Evolutionary conservation across 1,140 invertebrate genomes (phyloP).

Genomic region (Anastatus disparis): DNA sequence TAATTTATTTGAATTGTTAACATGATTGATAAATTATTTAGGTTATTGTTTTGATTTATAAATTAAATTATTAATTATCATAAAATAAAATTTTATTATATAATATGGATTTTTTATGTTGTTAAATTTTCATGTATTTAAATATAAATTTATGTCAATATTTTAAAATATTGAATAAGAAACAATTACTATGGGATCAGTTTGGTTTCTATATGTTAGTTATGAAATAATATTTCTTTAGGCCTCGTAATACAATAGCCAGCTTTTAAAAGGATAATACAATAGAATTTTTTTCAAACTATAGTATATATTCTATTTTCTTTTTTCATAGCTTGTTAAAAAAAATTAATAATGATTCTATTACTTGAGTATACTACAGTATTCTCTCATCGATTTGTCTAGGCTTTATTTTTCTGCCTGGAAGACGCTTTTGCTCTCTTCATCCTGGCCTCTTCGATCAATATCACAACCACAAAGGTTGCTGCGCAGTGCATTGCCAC

Average conservation of each 20-base stretch:
- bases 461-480: conserved; percentile 62
- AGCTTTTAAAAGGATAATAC: conserved; percentile 38
- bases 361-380: not conserved
- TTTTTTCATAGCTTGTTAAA: not conserved
- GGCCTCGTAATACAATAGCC: conserved; percentile 47
- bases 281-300: conserved; percentile 49
- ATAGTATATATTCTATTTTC: conserved; percentile 36
- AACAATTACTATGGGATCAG: too few species aligned
- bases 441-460: conserved; percentile 56
- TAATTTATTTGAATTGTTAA: too few species aligned
- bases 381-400: conserved; percentile 1
- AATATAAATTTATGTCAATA: too few species aligned
- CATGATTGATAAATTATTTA: too few species aligned
- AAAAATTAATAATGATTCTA: conserved; percentile 24
- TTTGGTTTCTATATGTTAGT: conserved; percentile 1
- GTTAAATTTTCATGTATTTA: too few species aligned
- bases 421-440: conserved; percentile 13
- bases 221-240: conserved; percentile 58
- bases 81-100: not conserved
- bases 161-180: too few species aligned
- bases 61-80: not conserved
- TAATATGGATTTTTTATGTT: too few species aligned
- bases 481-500: conserved; percentile 56
- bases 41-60: not conserved
- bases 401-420: conserved; percentile 14